Evolutionary conservation across 2,888 invertebrate genomes (phyloP).

Genomic region (Aricia artaxerxes): DNA sequence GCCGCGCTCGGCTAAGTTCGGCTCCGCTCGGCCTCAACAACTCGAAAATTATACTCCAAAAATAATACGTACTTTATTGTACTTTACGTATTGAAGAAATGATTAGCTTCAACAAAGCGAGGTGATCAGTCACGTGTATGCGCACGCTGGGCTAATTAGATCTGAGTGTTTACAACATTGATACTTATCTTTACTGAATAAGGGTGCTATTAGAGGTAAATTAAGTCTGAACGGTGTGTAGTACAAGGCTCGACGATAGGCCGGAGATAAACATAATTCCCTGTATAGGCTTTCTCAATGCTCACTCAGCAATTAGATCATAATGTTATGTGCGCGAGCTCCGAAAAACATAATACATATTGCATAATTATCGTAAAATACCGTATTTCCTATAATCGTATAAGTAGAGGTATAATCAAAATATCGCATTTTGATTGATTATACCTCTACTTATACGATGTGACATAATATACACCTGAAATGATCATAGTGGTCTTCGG

Average conservation of each 20-base stretch:
- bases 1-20: constrained; percentile 43
- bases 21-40: constrained; percentile 55
- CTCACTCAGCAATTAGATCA: not conserved
- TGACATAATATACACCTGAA: no score
- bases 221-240: not conserved
- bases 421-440: no score
- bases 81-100: not conserved
- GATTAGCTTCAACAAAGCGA: not conserved
- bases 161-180: not conserved
- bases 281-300: not conserved
- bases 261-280: not conserved
- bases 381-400: no score
- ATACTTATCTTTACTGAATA: not conserved
- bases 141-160: not conserved
- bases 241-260: not conserved
- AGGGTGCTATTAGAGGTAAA: not conserved
- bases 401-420: no score
- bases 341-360: no score
- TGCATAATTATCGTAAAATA: no score
- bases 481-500: no score
- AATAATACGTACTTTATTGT: not conserved
- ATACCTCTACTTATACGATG: no score
- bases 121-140: not conserved
- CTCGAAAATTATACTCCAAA: constrained; percentile 4
- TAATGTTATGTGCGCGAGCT: no score